These are phyloP conservation scores for Nemurella pictetii DNA, from an alignment of 2,888 invertebrate genomes.

Conservation along the genomic window DNA sequence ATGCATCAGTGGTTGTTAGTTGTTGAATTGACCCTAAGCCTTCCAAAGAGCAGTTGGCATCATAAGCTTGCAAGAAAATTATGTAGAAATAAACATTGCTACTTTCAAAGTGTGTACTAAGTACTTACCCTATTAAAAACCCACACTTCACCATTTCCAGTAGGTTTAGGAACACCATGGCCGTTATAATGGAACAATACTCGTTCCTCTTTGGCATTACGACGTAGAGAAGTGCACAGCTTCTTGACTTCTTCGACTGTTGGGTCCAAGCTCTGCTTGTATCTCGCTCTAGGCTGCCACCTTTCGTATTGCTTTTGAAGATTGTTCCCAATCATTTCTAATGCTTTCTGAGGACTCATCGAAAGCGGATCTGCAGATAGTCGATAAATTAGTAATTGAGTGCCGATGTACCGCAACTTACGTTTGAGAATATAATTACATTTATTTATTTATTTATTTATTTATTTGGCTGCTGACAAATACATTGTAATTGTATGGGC, in stretches of 20 bases:
- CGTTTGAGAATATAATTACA: background rate
- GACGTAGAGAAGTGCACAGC: constrained; percentile 87
- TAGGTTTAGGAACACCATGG: constrained; percentile 98
- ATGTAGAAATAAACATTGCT: background rate
- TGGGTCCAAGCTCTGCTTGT: constrained; percentile 96
- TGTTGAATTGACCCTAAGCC: background rate
- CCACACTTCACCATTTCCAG: constrained; percentile 98
- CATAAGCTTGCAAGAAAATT: background rate
- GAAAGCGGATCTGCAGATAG: constrained; percentile 74
- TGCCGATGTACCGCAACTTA: background rate
- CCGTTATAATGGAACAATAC: constrained; percentile 99
- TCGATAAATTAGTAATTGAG: background rate
- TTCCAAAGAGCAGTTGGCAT: background rate
- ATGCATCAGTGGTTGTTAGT: background rate
- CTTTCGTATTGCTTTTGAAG: constrained; percentile 96
- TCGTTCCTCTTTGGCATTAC: constrained; percentile 97
- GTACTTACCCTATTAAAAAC: constrained; percentile 89
- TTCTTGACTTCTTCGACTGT: constrained; percentile 98
- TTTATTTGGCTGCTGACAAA: too few species aligned
- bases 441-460: background rate
- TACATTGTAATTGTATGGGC: too few species aligned
- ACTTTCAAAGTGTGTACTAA: background rate
- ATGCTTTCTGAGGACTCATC: constrained; percentile 85
- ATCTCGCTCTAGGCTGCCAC: constrained; percentile 97
- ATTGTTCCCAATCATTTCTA: constrained; percentile 88